phyloP scores from a whole-genome alignment of 2,797 vertebrate genomes.

The Manis crassicaudata region DNA sequence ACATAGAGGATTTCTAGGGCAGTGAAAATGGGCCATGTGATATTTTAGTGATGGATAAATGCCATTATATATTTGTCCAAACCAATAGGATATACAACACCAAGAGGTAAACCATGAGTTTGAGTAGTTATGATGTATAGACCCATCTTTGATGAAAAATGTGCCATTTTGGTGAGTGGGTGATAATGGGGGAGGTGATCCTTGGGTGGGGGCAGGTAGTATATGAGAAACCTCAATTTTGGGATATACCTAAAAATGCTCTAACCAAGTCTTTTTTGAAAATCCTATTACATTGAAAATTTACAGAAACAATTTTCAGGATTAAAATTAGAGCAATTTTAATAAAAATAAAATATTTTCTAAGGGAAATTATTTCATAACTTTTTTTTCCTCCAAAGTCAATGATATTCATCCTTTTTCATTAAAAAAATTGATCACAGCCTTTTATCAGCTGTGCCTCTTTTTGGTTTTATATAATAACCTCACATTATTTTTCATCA shows the following conservation, averaged over 20 bases:
- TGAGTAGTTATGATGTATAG: neutral
- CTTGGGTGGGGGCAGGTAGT: rapidly evolving
- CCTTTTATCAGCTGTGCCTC: neutral
- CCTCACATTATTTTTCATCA: neutral
- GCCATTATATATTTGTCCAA: neutral
- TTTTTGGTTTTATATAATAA: neutral
- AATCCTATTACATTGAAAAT: neutral
- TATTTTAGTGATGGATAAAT: neutral
- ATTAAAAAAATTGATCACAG: neutral
- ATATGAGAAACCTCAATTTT: neutral
- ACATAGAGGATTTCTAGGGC: neutral
- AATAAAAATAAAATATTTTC: neutral
- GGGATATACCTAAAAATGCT: neutral
- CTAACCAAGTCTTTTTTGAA: neutral
- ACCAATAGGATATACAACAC: neutral
- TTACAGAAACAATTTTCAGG: neutral
- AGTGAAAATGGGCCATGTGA: neutral
- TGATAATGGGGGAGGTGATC: neutral
- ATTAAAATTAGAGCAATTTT: neutral
- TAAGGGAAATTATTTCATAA: neutral
- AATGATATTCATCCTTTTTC: neutral
- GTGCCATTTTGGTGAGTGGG: neutral
- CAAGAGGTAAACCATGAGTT: too few species aligned
- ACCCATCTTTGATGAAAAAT: neutral
- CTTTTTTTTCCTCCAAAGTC: neutral